Evolutionary conservation across 2,113 vertebrate genomes (phyloP).

Genomic region (Aramus guarauna): DNA sequence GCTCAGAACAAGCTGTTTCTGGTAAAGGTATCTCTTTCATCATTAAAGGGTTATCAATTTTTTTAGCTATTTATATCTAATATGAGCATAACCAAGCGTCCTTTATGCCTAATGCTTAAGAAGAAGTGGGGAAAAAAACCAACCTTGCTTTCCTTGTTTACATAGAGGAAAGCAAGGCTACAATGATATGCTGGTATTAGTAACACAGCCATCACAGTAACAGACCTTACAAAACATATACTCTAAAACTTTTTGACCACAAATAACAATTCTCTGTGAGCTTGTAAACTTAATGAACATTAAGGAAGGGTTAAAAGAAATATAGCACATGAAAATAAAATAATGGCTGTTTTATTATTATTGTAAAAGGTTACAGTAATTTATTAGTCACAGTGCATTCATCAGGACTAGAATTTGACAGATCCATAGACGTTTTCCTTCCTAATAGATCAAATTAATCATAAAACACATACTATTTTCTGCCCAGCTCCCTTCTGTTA

Average conservation of each 20-base stretch:
- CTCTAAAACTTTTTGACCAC: not conserved
- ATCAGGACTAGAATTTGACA: not conserved
- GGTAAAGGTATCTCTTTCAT: not conserved
- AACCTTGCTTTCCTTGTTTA: not conserved
- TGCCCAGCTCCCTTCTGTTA: not conserved
- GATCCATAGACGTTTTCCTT: not conserved
- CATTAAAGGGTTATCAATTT: not conserved
- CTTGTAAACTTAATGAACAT: not conserved
- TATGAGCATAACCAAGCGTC: not conserved
- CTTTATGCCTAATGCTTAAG: not conserved
- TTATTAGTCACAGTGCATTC: not conserved
- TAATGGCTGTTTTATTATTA: not conserved
- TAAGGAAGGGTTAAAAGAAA: conserved; percentile 20
- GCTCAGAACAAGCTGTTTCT: not conserved
- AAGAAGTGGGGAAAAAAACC: not conserved
- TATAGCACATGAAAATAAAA: not conserved
- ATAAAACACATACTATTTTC: not conserved
- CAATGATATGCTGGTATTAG: not conserved
- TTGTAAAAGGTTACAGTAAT: not conserved
- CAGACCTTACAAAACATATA: not conserved
- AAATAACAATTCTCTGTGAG: not conserved
- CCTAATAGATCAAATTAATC: not conserved
- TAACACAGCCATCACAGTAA: not conserved
- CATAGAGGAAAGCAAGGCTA: not conserved
- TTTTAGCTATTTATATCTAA: not conserved